Percentiles rank a stretch among this genome's conserved stretches.
Evolutionary conservation across 2,797 vertebrate species (phyloP).

Genomic region (Okamejei kenojei): DNA sequence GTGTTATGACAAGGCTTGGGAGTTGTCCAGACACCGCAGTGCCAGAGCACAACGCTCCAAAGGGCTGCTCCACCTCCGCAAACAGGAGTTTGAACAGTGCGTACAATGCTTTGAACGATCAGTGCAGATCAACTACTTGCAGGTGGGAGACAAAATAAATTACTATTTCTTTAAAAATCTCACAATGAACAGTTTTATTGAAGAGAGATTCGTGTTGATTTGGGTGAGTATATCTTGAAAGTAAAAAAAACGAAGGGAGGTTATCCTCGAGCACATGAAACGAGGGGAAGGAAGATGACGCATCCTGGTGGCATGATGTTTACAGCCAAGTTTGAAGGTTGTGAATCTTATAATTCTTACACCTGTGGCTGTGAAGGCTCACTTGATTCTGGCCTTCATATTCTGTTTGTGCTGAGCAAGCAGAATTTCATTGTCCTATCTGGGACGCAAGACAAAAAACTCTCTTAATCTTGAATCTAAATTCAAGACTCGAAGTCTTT

Average conservation of each 20-base stretch:
- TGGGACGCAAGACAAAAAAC: no score
- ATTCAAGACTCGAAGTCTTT: no score
- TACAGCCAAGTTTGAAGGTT: no score
- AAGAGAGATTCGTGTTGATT: background rate
- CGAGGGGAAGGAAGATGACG: no score
- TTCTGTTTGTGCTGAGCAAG: no score
- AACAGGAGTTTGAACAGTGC: constrained; percentile 70
- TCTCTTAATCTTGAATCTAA: no score
- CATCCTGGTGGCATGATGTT: no score
- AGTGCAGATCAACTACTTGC: constrained; percentile 76
- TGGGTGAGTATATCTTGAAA: background rate
- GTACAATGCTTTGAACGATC: constrained; percentile 82
- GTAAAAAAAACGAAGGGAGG: background rate
- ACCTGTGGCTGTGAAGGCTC: no score
- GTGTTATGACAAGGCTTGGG: constrained; percentile 85
- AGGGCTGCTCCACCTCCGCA: constrained; percentile 79
- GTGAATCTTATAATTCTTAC: no score
- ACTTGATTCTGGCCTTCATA: no score
- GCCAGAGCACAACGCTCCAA: constrained; percentile 86
- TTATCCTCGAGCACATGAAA: background rate
- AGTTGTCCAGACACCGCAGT: constrained; percentile 73
- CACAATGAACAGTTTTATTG: background rate
- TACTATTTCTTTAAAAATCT: background rate
- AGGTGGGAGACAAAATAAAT: constrained; percentile 59
- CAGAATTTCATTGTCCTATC: no score